These are phyloP conservation scores for Lophius americanus DNA, from an alignment of 2,797 vertebrate genomes.

Conservation along the genomic window DNA sequence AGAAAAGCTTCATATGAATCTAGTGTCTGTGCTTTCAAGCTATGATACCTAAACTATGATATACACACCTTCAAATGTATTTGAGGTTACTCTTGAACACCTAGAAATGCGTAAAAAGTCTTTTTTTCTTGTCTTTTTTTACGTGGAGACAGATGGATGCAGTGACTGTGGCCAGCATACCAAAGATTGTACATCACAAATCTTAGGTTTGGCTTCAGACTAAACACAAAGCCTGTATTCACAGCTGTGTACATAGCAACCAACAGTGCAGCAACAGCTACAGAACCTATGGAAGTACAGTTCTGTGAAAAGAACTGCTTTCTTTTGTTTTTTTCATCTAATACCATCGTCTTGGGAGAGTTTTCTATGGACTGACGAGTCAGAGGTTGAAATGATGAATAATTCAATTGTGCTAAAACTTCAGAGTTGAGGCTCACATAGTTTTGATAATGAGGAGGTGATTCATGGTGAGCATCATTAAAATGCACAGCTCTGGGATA, in stretches of 20 bases:
- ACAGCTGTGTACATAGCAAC: not conserved
- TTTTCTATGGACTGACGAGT: too few species aligned
- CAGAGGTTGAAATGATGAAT: too few species aligned
- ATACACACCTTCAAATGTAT: not conserved
- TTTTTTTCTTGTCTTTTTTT: slow-evolving; percentile 8
- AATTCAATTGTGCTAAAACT: too few species aligned
- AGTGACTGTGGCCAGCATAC: not conserved
- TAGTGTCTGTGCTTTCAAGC: not conserved
- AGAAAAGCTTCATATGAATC: not conserved
- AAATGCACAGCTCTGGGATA: too few species aligned
- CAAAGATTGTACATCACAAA: not conserved
- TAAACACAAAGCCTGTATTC: not conserved
- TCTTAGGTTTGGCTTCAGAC: slow-evolving; percentile 9
- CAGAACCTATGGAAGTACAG: not conserved
- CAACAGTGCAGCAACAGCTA: not conserved
- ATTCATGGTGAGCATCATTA: too few species aligned
- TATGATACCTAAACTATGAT: not conserved
- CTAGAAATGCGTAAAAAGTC: not conserved
- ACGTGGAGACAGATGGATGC: not conserved
- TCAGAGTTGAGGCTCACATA: too few species aligned
- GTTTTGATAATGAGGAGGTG: too few species aligned
- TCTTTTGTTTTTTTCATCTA: too few species aligned
- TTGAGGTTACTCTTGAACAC: not conserved
- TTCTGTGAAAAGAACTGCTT: too few species aligned
- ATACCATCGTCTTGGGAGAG: too few species aligned